Base-by-base conservation (phyloP, 2,113 vertebrate species). In the Lates calcarifer region DNA sequence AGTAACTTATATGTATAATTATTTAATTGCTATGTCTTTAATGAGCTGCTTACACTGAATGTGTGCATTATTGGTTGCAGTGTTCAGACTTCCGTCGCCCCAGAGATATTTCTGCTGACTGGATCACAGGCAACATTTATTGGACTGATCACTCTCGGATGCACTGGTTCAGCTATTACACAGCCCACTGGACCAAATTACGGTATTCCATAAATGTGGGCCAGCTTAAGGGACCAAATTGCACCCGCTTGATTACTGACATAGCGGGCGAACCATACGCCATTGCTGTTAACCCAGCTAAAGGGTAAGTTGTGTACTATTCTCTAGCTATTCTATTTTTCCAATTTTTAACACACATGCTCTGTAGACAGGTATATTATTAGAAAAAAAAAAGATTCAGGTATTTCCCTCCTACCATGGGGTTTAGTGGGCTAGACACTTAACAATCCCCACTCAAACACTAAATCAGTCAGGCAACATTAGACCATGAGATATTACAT, bases 141-240 rank as follows among this genome's bases (percentile, higher is more conserved):
- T 99, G 98, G 98, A 99, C 98, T 1, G 98, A 99, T 90, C 98
- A 99, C 82, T 99, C 98, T 35, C 95, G 98, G 85, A 99, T 99
- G 98, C 98, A 99, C 70, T 99, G 98, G 98, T 98, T 99, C 92
- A 99, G 97, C 93, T 99, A 99, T 92, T 99, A 99, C 78, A 99
- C 98, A n/a, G 97, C 98, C 22, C 98, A 98, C 78, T 99, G 98
- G 98, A 98, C 98, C 41, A 98, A 97, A 80, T 94, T 99, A 90
- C 96, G 98, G 86, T 99, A 99, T 72, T 99, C 98, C 73, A 96
- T 99, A 92, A 99, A 99, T 0, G 98, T 99, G 53, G 98, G 98
- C 0, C 98, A 99, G 83, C 93, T 99, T 68, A 97, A 95, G 24
- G 98, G 97, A 69, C 96, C 97, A 2, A 99, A 98, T 89, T 99